A percentile compares a stretch with the other conserved stretches of the same genome.
Evolutionary conservation across 2,888 invertebrate species (phyloP).

Genomic region (Tortrix viridana): DNA sequence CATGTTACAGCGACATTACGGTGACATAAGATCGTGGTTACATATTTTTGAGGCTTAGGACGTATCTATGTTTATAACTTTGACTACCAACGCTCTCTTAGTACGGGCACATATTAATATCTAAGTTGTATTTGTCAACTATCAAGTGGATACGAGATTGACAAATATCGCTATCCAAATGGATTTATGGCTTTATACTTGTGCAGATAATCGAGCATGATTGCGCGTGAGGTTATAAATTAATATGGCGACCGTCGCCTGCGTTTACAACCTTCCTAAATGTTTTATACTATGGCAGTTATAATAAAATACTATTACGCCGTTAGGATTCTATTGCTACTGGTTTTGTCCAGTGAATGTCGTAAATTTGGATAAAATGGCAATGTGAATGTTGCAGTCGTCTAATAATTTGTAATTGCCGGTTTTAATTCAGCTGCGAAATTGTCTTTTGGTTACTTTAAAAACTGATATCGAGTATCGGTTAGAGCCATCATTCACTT

Average conservation of each 20-base stretch:
- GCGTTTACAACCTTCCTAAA: conserved; percentile 22
- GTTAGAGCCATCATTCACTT: too few relatives aligned
- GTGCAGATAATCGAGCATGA: conserved; percentile 37
- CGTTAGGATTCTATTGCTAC: conserved; percentile 22
- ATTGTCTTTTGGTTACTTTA: too few relatives aligned
- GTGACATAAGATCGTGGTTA: too few relatives aligned
- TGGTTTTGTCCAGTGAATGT: conserved; percentile 4
- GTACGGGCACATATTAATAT: conserved; percentile 37
- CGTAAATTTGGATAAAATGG: conserved; percentile 10
- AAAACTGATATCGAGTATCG: too few relatives aligned
- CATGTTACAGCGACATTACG: too few relatives aligned
- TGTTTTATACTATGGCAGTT: conserved; percentile 18
- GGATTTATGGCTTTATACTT: conserved; percentile 52
- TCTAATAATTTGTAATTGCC: too few relatives aligned
- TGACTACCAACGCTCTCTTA: neutral
- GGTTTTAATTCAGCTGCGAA: too few relatives aligned
- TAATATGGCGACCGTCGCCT: conserved; percentile 38
- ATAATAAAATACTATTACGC: conserved; percentile 18
- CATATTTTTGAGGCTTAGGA: too few relatives aligned
- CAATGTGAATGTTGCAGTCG: neutral
- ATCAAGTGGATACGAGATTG: conserved; percentile 38
- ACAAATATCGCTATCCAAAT: conserved; percentile 43
- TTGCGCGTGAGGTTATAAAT: conserved; percentile 40
- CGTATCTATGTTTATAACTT: too few relatives aligned
- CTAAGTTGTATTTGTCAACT: conserved; percentile 49